Evolutionary conservation across 2,888 invertebrate genomes (phyloP), one percentile per base, ranked within the genome.

Genomic region (Tetragonisca angustula): DNA sequence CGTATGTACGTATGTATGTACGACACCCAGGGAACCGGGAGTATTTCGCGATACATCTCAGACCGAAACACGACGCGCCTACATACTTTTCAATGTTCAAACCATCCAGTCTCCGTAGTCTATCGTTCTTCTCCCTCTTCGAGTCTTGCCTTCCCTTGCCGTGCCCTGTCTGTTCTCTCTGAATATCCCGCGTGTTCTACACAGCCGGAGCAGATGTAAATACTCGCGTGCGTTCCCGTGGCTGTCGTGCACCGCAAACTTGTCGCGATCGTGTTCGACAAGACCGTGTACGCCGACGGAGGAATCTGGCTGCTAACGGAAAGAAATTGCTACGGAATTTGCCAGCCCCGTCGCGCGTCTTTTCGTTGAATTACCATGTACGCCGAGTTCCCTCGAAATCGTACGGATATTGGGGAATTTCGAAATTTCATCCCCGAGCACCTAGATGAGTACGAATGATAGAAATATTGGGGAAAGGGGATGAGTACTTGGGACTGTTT

Each of bases 21-120:
- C 43, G 43, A 43, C 43, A 43, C 43, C 43, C 24, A 1, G 24
- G 24, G 9, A 69, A 21, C 43, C 17, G 24, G 71, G 79, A 70
- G 72, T 76, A 75, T 77, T 52, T 24, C 69, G 52, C 70, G 68
- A 69, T 74, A 73, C 69, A 75, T 81, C 79, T 67, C 70, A 17
- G 73, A 49, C 17, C n/a, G 32, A 50, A 83, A 71, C 71, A 81
- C 72, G 71, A 43, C 52, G 32, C 71, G 52, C 11, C 64, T 65
- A 72, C 79, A 80, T 86, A 86, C 82, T 87, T 87, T 84, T 84
- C 86, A 76, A 76, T 79, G 86, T 79, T 83, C 81, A 54, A 76
- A 74, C 61, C 71, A 69, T 65, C 56, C 67, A 83, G 32, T 73
- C 73, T 77, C 72, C 64, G 27, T 36, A 49, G 64, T 77, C 27